Conservation (phyloP, 1,140 invertebrate genomes). For the Zaprionus taronus region DNA sequence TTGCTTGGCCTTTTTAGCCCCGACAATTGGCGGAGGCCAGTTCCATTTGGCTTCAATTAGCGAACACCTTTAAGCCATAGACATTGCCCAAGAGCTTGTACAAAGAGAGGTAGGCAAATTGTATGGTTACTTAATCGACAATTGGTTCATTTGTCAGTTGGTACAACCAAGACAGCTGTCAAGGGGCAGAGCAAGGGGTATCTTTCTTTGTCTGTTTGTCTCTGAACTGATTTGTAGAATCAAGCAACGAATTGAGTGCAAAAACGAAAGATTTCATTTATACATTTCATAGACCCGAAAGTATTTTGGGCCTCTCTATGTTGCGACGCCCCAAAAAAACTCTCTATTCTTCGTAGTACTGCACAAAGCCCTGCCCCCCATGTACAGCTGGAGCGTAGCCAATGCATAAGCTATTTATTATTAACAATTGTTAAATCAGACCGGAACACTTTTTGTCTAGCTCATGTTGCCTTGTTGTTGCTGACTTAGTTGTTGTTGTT, state of each 20-base stretch:
- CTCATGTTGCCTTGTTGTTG: neutral
- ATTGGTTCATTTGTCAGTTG: constrained; percentile 80
- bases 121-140: constrained; percentile 70
- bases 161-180: constrained; percentile 52
- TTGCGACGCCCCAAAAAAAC: constrained; percentile 43
- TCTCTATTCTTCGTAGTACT: constrained; percentile 19
- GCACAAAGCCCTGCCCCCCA: neutral
- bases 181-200: neutral
- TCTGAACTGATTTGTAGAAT: constrained; percentile 11
- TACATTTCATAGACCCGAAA: neutral
- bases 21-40: constrained; percentile 19
- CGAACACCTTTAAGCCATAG: constrained; percentile 25
- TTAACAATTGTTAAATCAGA: constrained; percentile 82
- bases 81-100: constrained; percentile 28
- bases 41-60: constrained; percentile 43
- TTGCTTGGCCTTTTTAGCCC: constrained; percentile 9
- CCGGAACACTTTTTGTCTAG: constrained; percentile 73
- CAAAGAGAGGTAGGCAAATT: constrained; percentile 47
- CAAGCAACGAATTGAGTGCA: constrained; percentile 30
- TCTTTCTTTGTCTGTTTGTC: no score
- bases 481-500: neutral
- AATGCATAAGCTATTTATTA: constrained; percentile 78
- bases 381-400: constrained; percentile 47
- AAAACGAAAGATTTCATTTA: constrained; percentile 62
- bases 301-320: constrained; percentile 20